Base-by-base conservation (phyloP, 2,888 invertebrate genomes). In the Philaethria dido region DNA sequence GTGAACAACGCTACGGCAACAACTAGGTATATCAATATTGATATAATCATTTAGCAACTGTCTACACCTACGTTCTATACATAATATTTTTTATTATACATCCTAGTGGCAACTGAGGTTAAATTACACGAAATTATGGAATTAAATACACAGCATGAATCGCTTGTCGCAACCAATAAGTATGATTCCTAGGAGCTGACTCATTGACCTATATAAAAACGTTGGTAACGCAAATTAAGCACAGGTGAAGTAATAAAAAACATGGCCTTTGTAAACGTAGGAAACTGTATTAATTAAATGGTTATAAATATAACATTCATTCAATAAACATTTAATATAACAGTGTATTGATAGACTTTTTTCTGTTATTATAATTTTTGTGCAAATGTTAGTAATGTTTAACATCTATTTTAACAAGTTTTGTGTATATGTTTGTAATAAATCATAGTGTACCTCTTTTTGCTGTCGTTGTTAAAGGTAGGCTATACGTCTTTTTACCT, bases 171-270 rank as follows among this genome's bases (percentile, higher is more conserved):
- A 72, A 75, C 55, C 69, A 72, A 75, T 68, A 66, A 69, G 74
- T 72, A 67, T 48, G 64, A 16, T 77, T 73, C 73, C 75, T 69
- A 68, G 60, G n/a, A 65, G 60, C 69, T 68, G 73, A 69, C 73
- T 73, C 66, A 69, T 54, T 73, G 66, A 71, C 72, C 72, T 67
- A 74, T 68, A 68, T 70, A 67, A 16, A 39, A 44, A 39, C 29
- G 59, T 16, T 52, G 13, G 42, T 64, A 29, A 18, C 25, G 55
- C 57, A 39, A 64, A 64, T 63, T 44, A 59, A 20, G 25, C 48
- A 52, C 64, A 65, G 64, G 64, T 65, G 64, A 36, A 48, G 25
- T n/a, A 25, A 42, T n/a, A n/a, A n/a, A n/a, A n/a, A n/a, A n/a
- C n/a, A n/a, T 60, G 50, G 22, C 54, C 45, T 61, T 62, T 62